A percentile compares a stretch with the other conserved stretches of the same genome.
Conservation (phyloP, 2,113 vertebrate genomes). For the Paedocypris sp. region DNA sequence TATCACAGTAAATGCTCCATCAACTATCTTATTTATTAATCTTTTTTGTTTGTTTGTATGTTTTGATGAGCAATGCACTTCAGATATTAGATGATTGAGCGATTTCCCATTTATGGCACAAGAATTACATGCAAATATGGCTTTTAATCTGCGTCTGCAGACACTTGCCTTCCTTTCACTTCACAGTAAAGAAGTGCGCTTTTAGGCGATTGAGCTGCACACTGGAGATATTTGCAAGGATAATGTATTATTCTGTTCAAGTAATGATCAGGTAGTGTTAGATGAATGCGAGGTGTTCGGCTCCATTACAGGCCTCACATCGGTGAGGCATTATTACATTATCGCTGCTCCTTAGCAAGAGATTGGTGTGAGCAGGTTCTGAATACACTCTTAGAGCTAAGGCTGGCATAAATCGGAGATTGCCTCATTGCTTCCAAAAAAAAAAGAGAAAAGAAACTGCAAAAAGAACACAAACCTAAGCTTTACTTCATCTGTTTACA, state of each 20-base stretch:
- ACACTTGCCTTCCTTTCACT: neutral
- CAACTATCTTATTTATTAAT: too few relatives aligned
- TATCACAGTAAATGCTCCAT: too few relatives aligned
- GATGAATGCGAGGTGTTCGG: slow-evolving; percentile 86
- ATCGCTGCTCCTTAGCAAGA: slow-evolving; percentile 85
- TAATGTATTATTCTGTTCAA: slow-evolving; percentile 74
- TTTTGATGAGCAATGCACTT: too few relatives aligned
- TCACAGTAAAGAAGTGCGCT: slow-evolving; percentile 23
- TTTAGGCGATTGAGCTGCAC: slow-evolving; percentile 37
- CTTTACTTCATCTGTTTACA: slow-evolving; percentile 65
- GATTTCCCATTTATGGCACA: too few relatives aligned
- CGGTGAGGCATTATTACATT: slow-evolving; percentile 89
- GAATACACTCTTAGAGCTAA: slow-evolving; percentile 79
- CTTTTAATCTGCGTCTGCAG: neutral
- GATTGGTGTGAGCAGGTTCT: slow-evolving; percentile 82
- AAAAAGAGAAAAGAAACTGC: slow-evolving; percentile 79
- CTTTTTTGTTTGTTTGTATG: too few relatives aligned
- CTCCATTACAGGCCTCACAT: slow-evolving; percentile 86
- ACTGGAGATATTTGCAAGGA: slow-evolving; percentile 51
- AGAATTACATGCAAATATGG: too few relatives aligned
- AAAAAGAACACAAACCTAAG: slow-evolving; percentile 66
- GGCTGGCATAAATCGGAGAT: slow-evolving; percentile 77
- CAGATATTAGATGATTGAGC: too few relatives aligned
- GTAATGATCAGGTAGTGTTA: slow-evolving; percentile 76
- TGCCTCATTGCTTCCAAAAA: slow-evolving; percentile 89